These are phyloP conservation scores for Mesoligia furuncula DNA, from an alignment of 2,888 invertebrate species.

Conservation along the genomic window DNA sequence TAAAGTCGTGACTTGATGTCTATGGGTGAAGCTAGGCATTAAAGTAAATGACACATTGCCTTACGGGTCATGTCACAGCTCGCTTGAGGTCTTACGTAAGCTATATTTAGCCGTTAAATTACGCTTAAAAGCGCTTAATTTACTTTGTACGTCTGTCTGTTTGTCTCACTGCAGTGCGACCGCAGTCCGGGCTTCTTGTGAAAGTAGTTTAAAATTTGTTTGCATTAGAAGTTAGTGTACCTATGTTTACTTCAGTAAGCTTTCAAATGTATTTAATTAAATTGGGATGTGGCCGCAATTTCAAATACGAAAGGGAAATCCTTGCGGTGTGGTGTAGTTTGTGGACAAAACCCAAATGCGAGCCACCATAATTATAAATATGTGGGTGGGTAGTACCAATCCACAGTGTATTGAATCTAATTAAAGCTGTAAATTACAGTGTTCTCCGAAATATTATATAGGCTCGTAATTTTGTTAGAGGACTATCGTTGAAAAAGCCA, in stretches of 20 bases:
- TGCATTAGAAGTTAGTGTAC: constrained; percentile 17
- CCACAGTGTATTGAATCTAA: not conserved
- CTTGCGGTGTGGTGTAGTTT: constrained; percentile 26
- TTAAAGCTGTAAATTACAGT: not conserved
- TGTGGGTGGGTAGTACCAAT: not conserved
- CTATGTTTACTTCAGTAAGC: constrained; percentile 18
- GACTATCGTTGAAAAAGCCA: not conserved
- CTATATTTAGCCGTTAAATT: constrained; percentile 22
- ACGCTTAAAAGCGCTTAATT: constrained; percentile 37
- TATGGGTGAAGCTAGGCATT: constrained; percentile 42
- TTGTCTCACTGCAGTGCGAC: constrained; percentile 8
- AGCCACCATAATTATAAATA: constrained; percentile 22
- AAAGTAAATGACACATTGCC: constrained; percentile 44
- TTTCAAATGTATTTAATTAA: constrained; percentile 36
- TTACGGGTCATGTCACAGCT: constrained; percentile 37
- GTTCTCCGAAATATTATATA: not conserved
- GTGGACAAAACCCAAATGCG: constrained; percentile 12
- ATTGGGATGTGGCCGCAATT: constrained; percentile 22
- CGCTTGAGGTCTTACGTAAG: constrained; percentile 21
- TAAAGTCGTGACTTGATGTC: constrained; percentile 45
- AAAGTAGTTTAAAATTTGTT: constrained; percentile 33
- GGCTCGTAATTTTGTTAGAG: not conserved
- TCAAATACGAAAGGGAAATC: constrained; percentile 25
- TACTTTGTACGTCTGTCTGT: constrained; percentile 22
- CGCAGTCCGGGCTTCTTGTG: constrained; percentile 18